These are phyloP conservation scores for rat (Rattus norvegicus) DNA, from an alignment of 2,113 vertebrate genomes.

Conservation along the genomic window DNA sequence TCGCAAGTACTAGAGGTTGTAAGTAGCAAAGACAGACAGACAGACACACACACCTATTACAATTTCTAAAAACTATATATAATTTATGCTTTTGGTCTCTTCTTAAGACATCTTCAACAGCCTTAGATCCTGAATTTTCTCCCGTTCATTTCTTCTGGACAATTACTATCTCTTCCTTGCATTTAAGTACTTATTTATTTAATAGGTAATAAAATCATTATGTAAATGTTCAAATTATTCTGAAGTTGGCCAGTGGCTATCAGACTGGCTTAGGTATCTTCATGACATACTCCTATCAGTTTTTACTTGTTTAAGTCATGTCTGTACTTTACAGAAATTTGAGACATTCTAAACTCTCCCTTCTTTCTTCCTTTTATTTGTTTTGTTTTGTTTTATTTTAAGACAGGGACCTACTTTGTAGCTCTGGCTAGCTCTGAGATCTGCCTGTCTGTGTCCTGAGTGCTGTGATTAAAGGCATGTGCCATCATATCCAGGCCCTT, in stretches of 20 bases:
- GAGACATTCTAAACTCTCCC: background rate
- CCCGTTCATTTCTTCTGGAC: background rate
- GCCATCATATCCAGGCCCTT: background rate
- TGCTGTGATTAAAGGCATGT: background rate
- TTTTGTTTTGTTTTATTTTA: background rate
- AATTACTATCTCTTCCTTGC: background rate
- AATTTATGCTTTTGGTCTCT: background rate
- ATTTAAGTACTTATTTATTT: slow-evolving; percentile 28
- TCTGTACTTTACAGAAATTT: background rate
- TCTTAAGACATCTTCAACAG: background rate
- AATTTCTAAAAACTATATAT: background rate
- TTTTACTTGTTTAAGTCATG: background rate
- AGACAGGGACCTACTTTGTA: background rate
- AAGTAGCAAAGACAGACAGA: background rate
- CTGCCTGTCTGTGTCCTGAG: background rate
- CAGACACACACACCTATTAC: background rate
- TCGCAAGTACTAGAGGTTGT: background rate
- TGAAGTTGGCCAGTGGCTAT: background rate
- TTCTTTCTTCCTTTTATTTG: background rate
- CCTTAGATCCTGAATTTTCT: background rate
- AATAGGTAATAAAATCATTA: slow-evolving; percentile 10
- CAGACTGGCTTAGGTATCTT: background rate
- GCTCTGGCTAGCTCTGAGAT: background rate
- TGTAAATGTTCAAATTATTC: background rate
- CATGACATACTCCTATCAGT: background rate